Conservation (phyloP, 2,888 invertebrate species). For the Epinotia ramella region DNA sequence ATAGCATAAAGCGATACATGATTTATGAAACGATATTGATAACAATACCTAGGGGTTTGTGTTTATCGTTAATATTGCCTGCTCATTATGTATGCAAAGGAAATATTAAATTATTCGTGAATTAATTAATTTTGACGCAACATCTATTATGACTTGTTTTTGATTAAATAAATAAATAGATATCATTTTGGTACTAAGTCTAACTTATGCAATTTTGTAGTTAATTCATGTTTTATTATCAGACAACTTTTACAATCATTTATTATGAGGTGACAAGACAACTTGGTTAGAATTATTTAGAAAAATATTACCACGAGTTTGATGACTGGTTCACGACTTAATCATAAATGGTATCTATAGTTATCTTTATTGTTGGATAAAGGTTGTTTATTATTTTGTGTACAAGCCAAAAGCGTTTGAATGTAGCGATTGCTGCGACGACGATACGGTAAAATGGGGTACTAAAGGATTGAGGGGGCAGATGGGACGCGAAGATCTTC, state of each 20-base stretch:
- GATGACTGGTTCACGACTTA: constrained; percentile 25
- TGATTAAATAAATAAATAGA: neutral
- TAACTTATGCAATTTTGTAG: neutral
- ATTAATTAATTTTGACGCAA: constrained; percentile 1
- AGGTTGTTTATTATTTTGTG: neutral
- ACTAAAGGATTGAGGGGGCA: no score
- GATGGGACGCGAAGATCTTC: no score
- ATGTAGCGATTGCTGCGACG: neutral
- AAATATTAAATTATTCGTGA: constrained; percentile 2
- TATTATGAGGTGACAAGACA: neutral
- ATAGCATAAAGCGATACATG: neutral
- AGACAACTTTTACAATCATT: no score
- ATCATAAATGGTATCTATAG: constrained; percentile 11
- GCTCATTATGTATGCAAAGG: neutral
- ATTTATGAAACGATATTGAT: constrained; percentile 9
- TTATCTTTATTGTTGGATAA: neutral
- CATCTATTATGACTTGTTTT: neutral
- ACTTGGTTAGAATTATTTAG: neutral
- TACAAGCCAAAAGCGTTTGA: neutral
- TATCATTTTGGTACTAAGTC: neutral
- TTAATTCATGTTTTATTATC: no score
- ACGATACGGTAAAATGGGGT: no score
- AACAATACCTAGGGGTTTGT: neutral
- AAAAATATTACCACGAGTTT: constrained; percentile 5
- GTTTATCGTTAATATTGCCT: no score